phyloP scores from a whole-genome alignment of 2,113 vertebrate genomes.

The Triplophysa dalaica region DNA sequence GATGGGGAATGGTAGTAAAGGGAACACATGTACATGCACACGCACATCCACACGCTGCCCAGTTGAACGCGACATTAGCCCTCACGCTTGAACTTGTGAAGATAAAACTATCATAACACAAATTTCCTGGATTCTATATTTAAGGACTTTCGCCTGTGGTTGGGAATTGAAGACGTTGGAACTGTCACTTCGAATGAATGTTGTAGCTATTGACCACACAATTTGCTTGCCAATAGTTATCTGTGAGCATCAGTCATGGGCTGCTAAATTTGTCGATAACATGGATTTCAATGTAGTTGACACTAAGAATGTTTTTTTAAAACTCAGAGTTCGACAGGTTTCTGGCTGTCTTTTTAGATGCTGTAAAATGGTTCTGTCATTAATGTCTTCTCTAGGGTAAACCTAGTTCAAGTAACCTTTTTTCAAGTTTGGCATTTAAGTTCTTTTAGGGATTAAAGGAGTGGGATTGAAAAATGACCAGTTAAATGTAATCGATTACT shows the following conservation, averaged over 20 bases:
- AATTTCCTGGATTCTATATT: slow-evolving; percentile 17
- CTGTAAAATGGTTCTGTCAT: not conserved
- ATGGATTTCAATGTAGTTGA: slow-evolving; percentile 18
- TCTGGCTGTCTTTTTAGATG: not conserved
- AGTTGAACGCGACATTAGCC: not conserved
- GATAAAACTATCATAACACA: slow-evolving; percentile 5
- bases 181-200: not conserved
- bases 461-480: no score
- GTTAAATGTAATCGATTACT: no score
- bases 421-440: not conserved
- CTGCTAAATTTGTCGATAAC: slow-evolving; percentile 21
- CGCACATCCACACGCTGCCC: slow-evolving; percentile 8
- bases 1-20: slow-evolving; percentile 14
- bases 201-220: slow-evolving; percentile 28
- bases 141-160: not conserved
- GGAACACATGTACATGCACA: slow-evolving; percentile 8
- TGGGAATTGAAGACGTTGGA: slow-evolving; percentile 14
- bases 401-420: not conserved
- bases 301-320: not conserved
- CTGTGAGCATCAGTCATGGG: slow-evolving; percentile 16
- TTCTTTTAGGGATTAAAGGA: not conserved
- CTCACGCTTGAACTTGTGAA: not conserved
- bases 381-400: not conserved
- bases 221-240: slow-evolving; percentile 22
- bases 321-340: not conserved